Conservation (phyloP, 37 sponge, comb jelly and placozoan species). For the Chondrilla cf. caribensis region DNA sequence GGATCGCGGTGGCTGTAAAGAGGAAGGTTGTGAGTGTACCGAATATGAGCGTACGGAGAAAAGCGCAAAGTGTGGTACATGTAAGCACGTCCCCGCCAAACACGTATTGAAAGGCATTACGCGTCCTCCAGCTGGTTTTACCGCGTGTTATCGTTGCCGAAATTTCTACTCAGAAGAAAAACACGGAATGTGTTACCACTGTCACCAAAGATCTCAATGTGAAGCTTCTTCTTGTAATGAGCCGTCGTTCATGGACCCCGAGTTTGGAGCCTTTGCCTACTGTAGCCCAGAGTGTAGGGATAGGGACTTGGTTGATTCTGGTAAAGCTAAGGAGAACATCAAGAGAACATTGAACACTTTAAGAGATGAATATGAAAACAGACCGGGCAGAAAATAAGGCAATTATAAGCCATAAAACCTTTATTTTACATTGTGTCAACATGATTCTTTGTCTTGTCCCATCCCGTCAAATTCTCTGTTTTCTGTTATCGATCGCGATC, state of each 20-base stretch:
- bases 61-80: background rate
- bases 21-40: background rate
- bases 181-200: background rate
- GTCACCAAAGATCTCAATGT: background rate
- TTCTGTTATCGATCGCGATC: too few species aligned
- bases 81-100: constrained; percentile 1
- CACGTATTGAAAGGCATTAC: background rate
- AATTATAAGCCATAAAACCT: too few species aligned
- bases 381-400: too few species aligned
- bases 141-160: background rate
- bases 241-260: background rate
- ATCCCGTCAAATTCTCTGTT: too few species aligned
- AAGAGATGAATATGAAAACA: background rate
- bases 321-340: background rate
- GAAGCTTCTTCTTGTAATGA: background rate
- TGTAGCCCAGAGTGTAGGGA: constrained; percentile 16
- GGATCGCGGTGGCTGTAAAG: background rate
- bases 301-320: background rate
- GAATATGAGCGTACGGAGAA: background rate
- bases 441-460: too few species aligned
- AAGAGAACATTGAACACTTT: background rate
- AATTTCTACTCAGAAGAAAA: background rate
- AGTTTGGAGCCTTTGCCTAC: background rate
- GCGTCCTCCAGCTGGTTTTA: background rate
- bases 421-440: too few species aligned